Conservation (phyloP, 2,113 vertebrate species). For the Microcebus jonahi region DNA sequence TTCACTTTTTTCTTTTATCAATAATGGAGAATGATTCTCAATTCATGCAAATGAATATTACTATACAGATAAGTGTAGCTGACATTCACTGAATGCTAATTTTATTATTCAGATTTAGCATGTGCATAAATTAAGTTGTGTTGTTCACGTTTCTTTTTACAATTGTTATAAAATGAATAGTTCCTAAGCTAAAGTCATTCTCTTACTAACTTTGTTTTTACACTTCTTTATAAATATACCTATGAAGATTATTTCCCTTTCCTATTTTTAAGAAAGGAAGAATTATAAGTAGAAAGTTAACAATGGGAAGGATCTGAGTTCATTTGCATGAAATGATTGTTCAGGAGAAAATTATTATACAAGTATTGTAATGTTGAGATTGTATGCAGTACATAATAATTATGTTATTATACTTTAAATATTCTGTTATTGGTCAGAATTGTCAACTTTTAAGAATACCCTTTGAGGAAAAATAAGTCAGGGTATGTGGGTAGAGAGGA, state of each 20-base stretch:
- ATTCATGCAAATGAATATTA: conserved; percentile 78
- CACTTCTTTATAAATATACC: conserved; percentile 74
- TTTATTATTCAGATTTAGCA: conserved; percentile 77
- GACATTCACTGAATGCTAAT: conserved; percentile 76
- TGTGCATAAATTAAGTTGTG: conserved; percentile 79
- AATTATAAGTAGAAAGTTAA: conserved; percentile 74
- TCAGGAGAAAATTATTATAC: conserved; percentile 70
- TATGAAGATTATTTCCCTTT: conserved; percentile 69
- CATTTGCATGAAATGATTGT: conserved; percentile 73
- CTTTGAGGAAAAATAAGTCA: not conserved
- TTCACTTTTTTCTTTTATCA: conserved; percentile 69
- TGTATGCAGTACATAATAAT: conserved; percentile 66
- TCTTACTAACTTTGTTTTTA: conserved; percentile 78
- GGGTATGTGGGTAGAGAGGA: not conserved
- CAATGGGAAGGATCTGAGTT: conserved; percentile 61
- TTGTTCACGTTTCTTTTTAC: conserved; percentile 73
- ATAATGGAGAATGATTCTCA: conserved; percentile 65
- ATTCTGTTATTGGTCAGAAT: conserved; percentile 64
- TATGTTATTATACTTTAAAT: conserved; percentile 66
- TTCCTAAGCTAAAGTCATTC: conserved; percentile 66
- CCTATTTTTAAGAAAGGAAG: conserved; percentile 64
- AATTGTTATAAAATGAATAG: conserved; percentile 75
- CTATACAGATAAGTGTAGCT: conserved; percentile 73
- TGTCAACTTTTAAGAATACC: conserved; percentile 33
- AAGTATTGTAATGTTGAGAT: conserved; percentile 64